Conservation (phyloP, 2,113 vertebrate genomes). For the Chaetops frenatus region DNA sequence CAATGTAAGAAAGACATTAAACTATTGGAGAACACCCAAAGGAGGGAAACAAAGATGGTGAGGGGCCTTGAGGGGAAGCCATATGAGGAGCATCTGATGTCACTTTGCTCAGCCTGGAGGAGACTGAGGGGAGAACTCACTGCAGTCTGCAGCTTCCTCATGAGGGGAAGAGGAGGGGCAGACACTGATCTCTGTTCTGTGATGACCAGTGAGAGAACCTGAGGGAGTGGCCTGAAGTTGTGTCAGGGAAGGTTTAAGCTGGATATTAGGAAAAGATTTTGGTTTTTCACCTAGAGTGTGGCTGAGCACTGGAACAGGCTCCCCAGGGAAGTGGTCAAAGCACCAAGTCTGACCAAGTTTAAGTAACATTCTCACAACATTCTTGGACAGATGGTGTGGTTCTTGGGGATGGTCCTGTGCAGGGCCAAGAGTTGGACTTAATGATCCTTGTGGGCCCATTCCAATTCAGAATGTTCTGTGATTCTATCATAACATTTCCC, state of each 20-base stretch:
- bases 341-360: background rate
- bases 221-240: background rate
- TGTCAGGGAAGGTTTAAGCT: background rate
- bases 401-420: background rate
- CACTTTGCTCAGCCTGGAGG: background rate
- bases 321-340: background rate
- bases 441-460: background rate
- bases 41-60: background rate
- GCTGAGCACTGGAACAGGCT: background rate
- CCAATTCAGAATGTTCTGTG: background rate
- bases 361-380: background rate
- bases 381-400: background rate
- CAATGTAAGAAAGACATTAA: background rate
- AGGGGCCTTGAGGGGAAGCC: background rate
- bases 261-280: background rate
- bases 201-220: too few species aligned
- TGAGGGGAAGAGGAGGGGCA: background rate
- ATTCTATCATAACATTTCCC: background rate
- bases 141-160: background rate
- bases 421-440: background rate
- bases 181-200: background rate
- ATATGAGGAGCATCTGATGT: fast-evolving
- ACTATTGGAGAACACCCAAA: background rate
- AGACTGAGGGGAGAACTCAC: background rate
- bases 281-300: background rate